Conservation (phyloP, 2,797 vertebrate genomes). For the Antennarius maculatus region DNA sequence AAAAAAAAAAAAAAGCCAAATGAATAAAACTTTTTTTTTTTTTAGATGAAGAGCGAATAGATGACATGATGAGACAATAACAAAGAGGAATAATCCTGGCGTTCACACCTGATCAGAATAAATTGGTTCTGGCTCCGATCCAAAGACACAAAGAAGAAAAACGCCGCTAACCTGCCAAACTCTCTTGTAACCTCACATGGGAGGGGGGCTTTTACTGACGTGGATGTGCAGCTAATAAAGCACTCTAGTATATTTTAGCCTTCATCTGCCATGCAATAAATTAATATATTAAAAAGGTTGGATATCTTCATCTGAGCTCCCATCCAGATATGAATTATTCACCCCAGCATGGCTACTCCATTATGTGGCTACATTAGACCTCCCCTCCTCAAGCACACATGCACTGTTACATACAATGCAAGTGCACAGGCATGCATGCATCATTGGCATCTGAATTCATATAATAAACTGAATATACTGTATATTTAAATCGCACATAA, state of each 20-base stretch:
- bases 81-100: conserved; percentile 8
- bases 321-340: conserved; percentile 76
- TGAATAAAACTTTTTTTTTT: neutral
- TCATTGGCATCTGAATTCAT: conserved; percentile 20
- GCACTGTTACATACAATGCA: conserved; percentile 21
- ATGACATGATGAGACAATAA: neutral
- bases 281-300: conserved; percentile 72
- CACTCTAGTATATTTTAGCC: conserved; percentile 60
- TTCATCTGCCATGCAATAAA: conserved; percentile 63
- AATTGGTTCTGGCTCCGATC: conserved; percentile 25
- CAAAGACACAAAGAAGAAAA: conserved; percentile 27
- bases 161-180: conserved; percentile 5
- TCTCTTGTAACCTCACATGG: conserved; percentile 27
- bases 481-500: conserved; percentile 32
- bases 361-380: conserved; percentile 64
- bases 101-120: conserved; percentile 25
- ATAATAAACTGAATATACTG: conserved; percentile 40
- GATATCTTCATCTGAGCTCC: conserved; percentile 67
- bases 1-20: neutral
- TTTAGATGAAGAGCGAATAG: neutral
- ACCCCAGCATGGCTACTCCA: conserved; percentile 70
- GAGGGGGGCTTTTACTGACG: conserved; percentile 60
- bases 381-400: conserved; percentile 24
- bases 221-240: conserved; percentile 66
- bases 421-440: conserved; percentile 26